phyloP scores from a whole-genome alignment of 30 jellyfish, hydroid and myxozoan genomes.

The Aurelia aurita region DNA sequence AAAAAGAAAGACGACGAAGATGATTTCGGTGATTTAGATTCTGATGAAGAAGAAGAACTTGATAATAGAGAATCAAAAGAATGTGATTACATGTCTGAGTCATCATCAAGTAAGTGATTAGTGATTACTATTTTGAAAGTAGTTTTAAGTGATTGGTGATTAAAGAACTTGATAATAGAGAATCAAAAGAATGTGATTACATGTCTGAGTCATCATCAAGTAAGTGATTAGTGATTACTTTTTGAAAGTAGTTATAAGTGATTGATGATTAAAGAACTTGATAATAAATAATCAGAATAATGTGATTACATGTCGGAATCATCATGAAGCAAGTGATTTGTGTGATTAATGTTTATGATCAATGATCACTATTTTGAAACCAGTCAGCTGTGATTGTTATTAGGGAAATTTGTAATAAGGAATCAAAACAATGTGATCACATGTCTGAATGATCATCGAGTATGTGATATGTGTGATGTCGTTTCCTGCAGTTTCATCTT shows the following conservation, averaged over 20 bases:
- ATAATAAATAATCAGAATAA: constrained; percentile 84
- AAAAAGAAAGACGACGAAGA: constrained; percentile 53
- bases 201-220: constrained; percentile 94
- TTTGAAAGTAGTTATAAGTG: background rate
- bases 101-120: constrained; percentile 78
- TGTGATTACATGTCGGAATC: constrained; percentile 90
- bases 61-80: constrained; percentile 93
- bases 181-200: constrained; percentile 93
- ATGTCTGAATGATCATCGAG: constrained; percentile 94
- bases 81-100: constrained; percentile 93
- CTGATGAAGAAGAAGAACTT: constrained; percentile 96
- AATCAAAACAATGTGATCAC: constrained; percentile 90
- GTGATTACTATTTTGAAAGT: background rate
- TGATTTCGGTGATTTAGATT: constrained; percentile 52
- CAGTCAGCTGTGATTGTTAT: no score
- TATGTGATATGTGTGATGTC: background rate
- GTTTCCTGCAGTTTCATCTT: background rate
- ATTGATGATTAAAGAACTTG: constrained; percentile 58
- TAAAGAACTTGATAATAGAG: constrained; percentile 77
- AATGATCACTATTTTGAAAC: background rate
- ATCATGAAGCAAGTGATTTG: constrained; percentile 68
- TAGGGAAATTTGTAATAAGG: constrained; percentile 75
- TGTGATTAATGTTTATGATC: background rate
- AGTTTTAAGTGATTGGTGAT: no score
- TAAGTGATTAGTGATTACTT: background rate